These are phyloP conservation scores for Arrhopalites spinosus DNA, from an alignment of 2,888 invertebrate genomes.

Conservation along the genomic window DNA sequence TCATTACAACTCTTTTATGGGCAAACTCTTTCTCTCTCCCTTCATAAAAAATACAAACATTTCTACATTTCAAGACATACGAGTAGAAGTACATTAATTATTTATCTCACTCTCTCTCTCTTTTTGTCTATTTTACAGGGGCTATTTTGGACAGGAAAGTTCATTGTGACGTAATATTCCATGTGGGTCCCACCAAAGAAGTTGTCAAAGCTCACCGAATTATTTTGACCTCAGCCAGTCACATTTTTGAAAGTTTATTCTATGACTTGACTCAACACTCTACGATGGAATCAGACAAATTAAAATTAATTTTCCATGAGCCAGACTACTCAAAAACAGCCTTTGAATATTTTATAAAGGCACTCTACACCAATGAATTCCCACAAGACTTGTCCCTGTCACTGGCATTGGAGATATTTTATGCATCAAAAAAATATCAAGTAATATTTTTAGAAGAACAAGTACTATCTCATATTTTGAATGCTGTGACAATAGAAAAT, in stretches of 20 bases:
- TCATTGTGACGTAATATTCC: conserved; percentile 47
- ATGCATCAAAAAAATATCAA: conserved; percentile 47
- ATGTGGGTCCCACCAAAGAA: conserved; percentile 41
- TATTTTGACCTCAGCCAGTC: conserved; percentile 45
- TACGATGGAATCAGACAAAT: conserved; percentile 26
- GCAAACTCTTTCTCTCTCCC: neutral
- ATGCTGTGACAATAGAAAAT: conserved; percentile 42
- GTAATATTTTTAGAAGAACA: conserved; percentile 43
- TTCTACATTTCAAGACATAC: too few relatives aligned
- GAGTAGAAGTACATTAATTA: too few relatives aligned
- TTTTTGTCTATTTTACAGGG: neutral
- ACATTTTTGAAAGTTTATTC: conserved; percentile 43
- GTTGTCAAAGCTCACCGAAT: conserved; percentile 47
- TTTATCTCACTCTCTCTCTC: too few relatives aligned
- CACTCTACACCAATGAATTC: conserved; percentile 52
- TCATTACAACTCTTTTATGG: conserved; percentile 15
- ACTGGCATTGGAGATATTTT: conserved; percentile 48
- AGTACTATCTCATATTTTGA: conserved; percentile 43
- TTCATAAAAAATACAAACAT: neutral
- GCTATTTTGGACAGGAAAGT: conserved; percentile 42
- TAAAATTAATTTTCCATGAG: conserved; percentile 45
- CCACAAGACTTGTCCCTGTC: conserved; percentile 45
- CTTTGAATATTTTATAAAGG: conserved; percentile 47
- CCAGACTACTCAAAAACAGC: conserved; percentile 43
- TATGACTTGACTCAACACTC: conserved; percentile 31